A percentile compares a stretch with the other conserved stretches of the same genome.
Conservation (phyloP, 2,113 vertebrate genomes). For the Pseudopipra pipra region DNA sequence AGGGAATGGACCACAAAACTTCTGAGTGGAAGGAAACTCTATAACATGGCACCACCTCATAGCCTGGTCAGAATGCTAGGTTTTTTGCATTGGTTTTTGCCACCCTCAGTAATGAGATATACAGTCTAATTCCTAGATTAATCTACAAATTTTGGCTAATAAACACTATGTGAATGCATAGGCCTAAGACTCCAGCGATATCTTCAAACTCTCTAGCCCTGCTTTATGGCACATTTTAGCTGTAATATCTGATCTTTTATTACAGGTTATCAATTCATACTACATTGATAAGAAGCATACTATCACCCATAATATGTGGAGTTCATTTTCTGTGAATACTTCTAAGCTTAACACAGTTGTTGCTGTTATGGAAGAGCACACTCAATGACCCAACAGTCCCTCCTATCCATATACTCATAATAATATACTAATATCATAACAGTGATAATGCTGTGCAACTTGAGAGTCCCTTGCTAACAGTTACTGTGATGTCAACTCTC, state of each 20-base stretch:
- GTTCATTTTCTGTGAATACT: background rate
- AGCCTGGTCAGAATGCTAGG: background rate
- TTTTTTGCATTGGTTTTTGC: background rate
- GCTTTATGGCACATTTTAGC: background rate
- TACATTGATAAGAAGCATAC: background rate
- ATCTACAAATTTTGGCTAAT: background rate
- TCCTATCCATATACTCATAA: background rate
- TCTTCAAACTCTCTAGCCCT: background rate
- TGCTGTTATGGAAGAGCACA: background rate
- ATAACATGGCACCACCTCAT: accelerated
- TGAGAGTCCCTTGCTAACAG: background rate
- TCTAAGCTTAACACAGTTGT: background rate
- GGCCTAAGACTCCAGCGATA: background rate
- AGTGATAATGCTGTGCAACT: background rate
- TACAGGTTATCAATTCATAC: background rate
- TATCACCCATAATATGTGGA: background rate
- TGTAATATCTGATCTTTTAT: background rate
- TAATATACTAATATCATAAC: background rate
- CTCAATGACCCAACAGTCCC: background rate
- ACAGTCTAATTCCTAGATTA: background rate
- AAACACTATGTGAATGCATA: background rate
- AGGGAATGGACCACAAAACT: background rate
- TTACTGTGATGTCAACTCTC: background rate
- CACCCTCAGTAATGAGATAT: background rate
- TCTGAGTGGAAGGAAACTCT: background rate